Base-by-base conservation (phyloP, 2,113 vertebrate genomes). In the Solenodon paradoxus region DNA sequence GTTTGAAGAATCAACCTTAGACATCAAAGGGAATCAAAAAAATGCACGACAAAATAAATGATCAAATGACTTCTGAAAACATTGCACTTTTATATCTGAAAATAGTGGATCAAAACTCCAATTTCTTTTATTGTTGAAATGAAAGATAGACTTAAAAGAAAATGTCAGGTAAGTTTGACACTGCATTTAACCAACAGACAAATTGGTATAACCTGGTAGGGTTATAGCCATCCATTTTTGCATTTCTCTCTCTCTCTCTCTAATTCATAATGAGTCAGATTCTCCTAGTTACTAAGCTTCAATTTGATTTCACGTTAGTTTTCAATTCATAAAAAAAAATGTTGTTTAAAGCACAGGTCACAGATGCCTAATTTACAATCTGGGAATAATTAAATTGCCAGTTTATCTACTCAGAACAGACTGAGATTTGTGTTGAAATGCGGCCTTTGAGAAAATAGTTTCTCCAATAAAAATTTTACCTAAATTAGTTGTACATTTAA, bases 1-100 rank as follows among this genome's bases (percentile, higher is more conserved):
- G 96, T 97, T 97, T 97, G 97, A 97, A 97, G 97, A 96, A 59
- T 87, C 97, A 97, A 97, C 97, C 97, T 97, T 95, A 97, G 92
- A 97, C 96, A 97, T 97, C 96, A 97, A 97, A 97, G 94, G 45
- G 93, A 96, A 96, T 88, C 74, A 40, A 26, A 93, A 92, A 97
- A 96, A 88, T 45, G 61, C 72, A 30, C 85, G 79, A 92, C 92
- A 97, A 94, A 96, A 97, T 97, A 96, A 95, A 96, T 92, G 96
- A 97, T 98, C 97, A 98, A 97, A 97, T 97, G 96, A 57, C 79
- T 96, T 94, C 71, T 83, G 91, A 94, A 97, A 95, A 96, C 88
- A 96, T 88, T 88, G 49, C 26, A 86, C 92, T 88, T 91, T 95
- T 94, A 83, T 95, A 97, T 92, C 92, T 93, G 64, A 68, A 96